Conservation (phyloP, 2,888 invertebrate genomes). For the Synanthedon myopaeformis region DNA sequence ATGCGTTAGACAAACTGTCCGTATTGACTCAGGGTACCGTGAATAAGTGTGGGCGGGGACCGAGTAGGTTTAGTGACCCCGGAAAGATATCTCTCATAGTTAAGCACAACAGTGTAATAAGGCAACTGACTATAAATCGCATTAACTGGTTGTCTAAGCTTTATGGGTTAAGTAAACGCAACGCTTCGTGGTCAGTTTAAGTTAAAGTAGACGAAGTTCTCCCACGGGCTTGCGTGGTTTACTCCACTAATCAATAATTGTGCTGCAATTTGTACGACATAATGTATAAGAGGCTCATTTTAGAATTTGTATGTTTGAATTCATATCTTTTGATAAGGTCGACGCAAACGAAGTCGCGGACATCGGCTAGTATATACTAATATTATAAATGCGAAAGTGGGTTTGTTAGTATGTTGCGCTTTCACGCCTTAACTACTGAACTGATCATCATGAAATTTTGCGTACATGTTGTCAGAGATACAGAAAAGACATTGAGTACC, state of each 20-base stretch:
- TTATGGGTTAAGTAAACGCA: constrained; percentile 15
- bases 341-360: not conserved
- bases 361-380: not conserved
- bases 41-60: constrained; percentile 39
- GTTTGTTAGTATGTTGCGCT: no score
- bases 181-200: constrained; percentile 22
- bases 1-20: constrained; percentile 9
- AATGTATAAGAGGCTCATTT: no score
- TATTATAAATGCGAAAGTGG: no score
- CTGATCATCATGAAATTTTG: no score
- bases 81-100: constrained; percentile 30
- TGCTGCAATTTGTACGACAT: no score
- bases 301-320: no score
- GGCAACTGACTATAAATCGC: constrained; percentile 19
- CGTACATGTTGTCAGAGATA: no score
- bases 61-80: constrained; percentile 36
- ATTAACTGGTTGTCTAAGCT: constrained; percentile 12
- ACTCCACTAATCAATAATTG: no score
- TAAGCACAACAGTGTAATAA: constrained; percentile 13
- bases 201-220: constrained; percentile 5
- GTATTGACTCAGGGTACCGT: constrained; percentile 26
- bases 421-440: no score
- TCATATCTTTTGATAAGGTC: no score
- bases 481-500: no score
- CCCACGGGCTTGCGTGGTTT: no score